A percentile compares a stretch with the other conserved stretches of the same genome.
Conservation (phyloP, 2,113 vertebrate species). For the Capreolus pygargus region DNA sequence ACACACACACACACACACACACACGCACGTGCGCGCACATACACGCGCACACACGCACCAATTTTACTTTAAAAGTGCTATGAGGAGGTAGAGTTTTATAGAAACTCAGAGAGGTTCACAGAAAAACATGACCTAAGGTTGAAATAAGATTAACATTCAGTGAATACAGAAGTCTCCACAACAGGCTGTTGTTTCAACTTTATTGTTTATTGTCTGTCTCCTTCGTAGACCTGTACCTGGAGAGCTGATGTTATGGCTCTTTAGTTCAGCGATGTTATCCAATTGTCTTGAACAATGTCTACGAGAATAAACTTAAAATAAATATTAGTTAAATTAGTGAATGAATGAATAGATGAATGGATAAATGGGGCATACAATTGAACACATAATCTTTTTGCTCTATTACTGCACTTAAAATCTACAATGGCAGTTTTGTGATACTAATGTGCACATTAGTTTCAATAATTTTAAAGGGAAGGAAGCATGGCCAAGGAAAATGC, state of each 20-base stretch:
- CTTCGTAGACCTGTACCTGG: background rate
- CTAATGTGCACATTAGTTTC: background rate
- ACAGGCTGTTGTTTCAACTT: background rate
- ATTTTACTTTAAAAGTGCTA: background rate
- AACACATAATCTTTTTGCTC: background rate
- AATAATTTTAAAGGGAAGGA: background rate
- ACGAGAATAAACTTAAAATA: background rate
- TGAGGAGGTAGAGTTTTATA: background rate
- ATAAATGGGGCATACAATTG: background rate
- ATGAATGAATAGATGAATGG: background rate
- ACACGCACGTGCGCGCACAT: rapidly evolving
- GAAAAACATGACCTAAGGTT: background rate
- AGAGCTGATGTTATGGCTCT: background rate
- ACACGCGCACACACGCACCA: rapidly evolving
- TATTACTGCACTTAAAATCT: background rate
- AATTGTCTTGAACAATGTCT: background rate
- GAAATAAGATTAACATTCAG: background rate
- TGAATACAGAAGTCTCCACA: background rate
- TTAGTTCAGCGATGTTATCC: background rate
- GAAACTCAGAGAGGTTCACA: background rate
- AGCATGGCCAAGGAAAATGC: background rate
- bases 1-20: rapidly evolving
- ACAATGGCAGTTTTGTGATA: background rate
- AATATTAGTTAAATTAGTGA: background rate
- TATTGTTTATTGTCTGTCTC: background rate